Evolutionary conservation across 2,113 vertebrate genomes (phyloP).

Genomic region (Ciconia stormi): DNA sequence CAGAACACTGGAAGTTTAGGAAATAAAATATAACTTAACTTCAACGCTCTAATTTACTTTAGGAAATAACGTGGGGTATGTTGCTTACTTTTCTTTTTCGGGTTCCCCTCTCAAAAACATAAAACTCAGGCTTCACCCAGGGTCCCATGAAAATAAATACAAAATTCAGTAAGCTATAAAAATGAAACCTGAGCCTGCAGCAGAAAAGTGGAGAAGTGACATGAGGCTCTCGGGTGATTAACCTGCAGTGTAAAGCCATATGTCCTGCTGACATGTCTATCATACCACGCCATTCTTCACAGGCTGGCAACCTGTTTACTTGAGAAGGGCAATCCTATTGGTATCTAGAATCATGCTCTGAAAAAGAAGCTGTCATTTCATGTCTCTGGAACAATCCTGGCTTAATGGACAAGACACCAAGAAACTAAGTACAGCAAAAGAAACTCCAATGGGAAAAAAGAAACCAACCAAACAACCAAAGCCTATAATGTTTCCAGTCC

Average conservation of each 20-base stretch:
- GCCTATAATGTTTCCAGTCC: not conserved
- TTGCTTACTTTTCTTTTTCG: not conserved
- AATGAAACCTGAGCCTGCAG: constrained; percentile 10
- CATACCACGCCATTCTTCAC: not conserved
- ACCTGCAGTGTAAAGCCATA: constrained; percentile 14
- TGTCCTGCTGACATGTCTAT: constrained; percentile 44
- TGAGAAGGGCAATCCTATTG: constrained; percentile 32
- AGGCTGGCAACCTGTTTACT: not conserved
- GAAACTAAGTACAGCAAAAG: constrained; percentile 46
- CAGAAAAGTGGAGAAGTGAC: constrained; percentile 29
- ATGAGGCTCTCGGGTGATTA: constrained; percentile 32
- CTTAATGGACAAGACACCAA: constrained; percentile 32
- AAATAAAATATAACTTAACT: not conserved
- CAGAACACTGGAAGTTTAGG: not conserved
- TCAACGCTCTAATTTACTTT: not conserved
- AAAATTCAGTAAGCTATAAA: not conserved
- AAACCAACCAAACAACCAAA: not conserved
- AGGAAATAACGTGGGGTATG: not conserved
- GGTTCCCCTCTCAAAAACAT: not conserved
- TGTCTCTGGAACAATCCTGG: constrained; percentile 44
- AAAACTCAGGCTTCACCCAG: not conserved
- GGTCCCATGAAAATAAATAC: constrained; percentile 19
- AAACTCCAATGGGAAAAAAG: not conserved
- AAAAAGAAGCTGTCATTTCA: constrained; percentile 44
- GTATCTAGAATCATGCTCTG: not conserved